These are phyloP conservation scores for Camponotus fellah DNA, from an alignment of 2,888 invertebrate genomes.

Conservation along the genomic window DNA sequence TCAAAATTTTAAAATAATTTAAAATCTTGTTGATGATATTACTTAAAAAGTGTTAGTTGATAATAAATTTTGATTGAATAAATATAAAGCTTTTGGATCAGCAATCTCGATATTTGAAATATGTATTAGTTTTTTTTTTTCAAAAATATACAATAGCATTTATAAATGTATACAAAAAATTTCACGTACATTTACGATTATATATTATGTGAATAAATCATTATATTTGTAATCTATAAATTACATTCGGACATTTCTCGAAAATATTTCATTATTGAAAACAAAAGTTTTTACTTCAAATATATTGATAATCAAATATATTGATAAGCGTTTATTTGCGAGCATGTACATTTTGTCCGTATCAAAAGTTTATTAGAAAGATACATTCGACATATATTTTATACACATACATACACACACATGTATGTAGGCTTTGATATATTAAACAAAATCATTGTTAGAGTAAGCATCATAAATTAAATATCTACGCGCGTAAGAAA, in stretches of 20 bases:
- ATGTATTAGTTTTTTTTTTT: neutral
- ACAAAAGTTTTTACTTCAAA: neutral
- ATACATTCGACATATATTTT: neutral
- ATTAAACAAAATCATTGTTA: neutral
- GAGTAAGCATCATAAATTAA: neutral
- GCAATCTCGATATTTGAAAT: neutral
- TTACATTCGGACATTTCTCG: neutral
- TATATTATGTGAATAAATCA: neutral
- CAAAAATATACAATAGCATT: neutral
- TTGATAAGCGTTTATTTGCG: neutral
- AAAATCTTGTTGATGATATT: neutral
- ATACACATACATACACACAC: too few relatives aligned
- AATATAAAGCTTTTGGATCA: neutral
- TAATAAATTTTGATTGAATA: neutral
- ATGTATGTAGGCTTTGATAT: neutral
- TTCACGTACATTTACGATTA: neutral
- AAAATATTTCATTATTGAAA: neutral
- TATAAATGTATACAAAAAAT: neutral
- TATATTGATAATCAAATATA: neutral
- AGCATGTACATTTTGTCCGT: neutral
- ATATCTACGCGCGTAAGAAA: neutral
- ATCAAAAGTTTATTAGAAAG: neutral
- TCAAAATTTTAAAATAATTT: neutral
- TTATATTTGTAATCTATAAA: neutral
- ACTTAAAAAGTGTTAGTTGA: neutral